Base-by-base conservation (phyloP, 2,113 vertebrate species). In the Pogonocichla stellata region DNA sequence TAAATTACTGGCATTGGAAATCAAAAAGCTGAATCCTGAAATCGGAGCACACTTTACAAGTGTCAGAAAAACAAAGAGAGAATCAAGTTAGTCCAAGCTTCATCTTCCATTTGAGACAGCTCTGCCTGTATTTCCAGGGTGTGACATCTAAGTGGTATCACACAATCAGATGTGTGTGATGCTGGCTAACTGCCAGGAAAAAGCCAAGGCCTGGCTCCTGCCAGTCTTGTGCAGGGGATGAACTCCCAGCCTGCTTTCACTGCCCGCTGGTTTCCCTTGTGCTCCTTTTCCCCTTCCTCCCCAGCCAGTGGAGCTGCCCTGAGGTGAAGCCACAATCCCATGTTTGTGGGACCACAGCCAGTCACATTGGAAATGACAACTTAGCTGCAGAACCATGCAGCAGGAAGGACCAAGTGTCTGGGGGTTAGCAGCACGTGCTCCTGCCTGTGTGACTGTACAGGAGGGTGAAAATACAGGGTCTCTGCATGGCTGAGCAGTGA, bases 281-380 rank as follows among this genome's bases (percentile, higher is more conserved):
- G 1, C 13, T 71, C n/a, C 66, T 60, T 16, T 31, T 25, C 33
- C 26, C 43, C 50, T 15, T 62, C 34, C 34, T 77, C 48, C 57
- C 48, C 57, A 77, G 40, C 48, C 42, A 28, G 19, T 0, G 0
- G 43, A 72, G 58, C 80, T 84, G 92, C 81, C 85, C 96, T 80
- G 94, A 38, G 25, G 84, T 34, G 79, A 95, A 94, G 91, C 89
- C 60, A 93, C 93, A 93, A 94, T 67, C 85, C 88, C 70, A 2
- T 95, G 95, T 97, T 94, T 97, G 91, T 78, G 93, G 96, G 86
- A 96, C 85, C 91, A 88, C 75, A 74, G 91, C 92, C 66, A 94
- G 97, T 94, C 97, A 96, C 97, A 93, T 90, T 97, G 96, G 97
- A 96, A 97, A 97, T 97, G 67, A 97, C 86, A 58, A 84, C 86